Evolutionary conservation across 2,113 vertebrate genomes (phyloP).

Genomic region (Rhipidura dahli): DNA sequence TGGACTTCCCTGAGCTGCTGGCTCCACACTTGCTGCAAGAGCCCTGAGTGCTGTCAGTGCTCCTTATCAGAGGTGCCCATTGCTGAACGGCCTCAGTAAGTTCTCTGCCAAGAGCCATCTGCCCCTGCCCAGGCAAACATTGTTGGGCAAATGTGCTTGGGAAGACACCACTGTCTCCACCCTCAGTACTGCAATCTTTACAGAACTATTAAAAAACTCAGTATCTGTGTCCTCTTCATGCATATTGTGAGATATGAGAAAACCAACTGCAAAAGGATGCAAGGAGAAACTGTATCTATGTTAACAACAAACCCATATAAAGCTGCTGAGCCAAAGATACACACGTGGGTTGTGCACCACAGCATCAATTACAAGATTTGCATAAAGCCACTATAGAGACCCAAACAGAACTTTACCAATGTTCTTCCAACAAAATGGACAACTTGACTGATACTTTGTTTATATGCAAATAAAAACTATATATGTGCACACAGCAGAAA

Average conservation of each 20-base stretch:
- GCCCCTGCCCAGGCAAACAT: neutral
- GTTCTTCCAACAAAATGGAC: neutral
- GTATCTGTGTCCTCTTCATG: no score
- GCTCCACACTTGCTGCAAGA: neutral
- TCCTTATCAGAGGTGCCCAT: neutral
- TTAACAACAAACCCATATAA: neutral
- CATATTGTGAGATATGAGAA: rapidly evolving
- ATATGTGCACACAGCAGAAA: neutral
- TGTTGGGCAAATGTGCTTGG: neutral
- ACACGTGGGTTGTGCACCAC: neutral
- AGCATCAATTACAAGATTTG: neutral
- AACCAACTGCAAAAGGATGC: neutral
- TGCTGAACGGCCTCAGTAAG: rapidly evolving
- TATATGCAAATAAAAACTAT: neutral
- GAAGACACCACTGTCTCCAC: neutral
- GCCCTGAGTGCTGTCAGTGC: neutral
- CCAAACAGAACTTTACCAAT: neutral
- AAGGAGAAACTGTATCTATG: rapidly evolving
- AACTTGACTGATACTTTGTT: neutral
- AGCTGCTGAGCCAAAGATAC: neutral
- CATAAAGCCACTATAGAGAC: rapidly evolving
- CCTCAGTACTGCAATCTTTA: neutral
- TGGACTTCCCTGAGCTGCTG: neutral
- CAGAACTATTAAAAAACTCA: neutral
- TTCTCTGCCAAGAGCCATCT: rapidly evolving